Percentiles rank a stretch among this genome's conserved stretches.
phyloP scores from a whole-genome alignment of 2,888 invertebrate species.

The Phyllotreta striolata region DNA sequence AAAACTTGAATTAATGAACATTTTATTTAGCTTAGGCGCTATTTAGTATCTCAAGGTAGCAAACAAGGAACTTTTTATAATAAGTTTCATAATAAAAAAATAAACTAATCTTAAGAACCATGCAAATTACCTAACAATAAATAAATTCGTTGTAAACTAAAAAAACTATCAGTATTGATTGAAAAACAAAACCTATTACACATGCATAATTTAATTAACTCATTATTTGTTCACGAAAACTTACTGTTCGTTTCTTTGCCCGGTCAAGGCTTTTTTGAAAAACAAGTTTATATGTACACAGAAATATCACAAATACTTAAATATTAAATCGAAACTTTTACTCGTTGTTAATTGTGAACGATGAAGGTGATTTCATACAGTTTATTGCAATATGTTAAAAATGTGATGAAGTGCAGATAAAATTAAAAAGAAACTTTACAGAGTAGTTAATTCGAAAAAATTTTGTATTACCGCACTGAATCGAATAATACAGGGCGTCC shows the following conservation, averaged over 20 bases:
- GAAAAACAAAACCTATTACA: not conserved
- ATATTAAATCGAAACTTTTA: too few relatives aligned
- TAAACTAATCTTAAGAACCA: not conserved
- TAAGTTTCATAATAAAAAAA: too few relatives aligned
- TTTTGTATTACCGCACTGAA: too few relatives aligned
- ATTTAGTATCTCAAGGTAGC: too few relatives aligned
- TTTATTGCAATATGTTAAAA: too few relatives aligned
- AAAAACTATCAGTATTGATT: constrained; percentile 4
- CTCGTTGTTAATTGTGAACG: too few relatives aligned
- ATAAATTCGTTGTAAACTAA: constrained; percentile 2
- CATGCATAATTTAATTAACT: constrained; percentile 3
- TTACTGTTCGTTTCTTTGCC: constrained; percentile 18
- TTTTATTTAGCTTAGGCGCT: too few relatives aligned
- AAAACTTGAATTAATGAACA: not conserved
- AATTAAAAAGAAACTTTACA: not conserved
- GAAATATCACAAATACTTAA: not conserved
- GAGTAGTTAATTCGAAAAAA: not conserved
- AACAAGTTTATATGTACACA: not conserved
- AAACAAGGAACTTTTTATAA: too few relatives aligned
- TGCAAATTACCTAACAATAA: constrained; percentile 1
- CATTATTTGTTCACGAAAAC: not conserved
- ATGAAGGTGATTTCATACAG: too few relatives aligned
- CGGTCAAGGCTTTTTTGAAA: constrained; percentile 19
- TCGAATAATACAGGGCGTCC: too few relatives aligned
- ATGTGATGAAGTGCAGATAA: not conserved